Conservation (phyloP, 2,888 invertebrate genomes). For the Gnatocerus cornutus region DNA sequence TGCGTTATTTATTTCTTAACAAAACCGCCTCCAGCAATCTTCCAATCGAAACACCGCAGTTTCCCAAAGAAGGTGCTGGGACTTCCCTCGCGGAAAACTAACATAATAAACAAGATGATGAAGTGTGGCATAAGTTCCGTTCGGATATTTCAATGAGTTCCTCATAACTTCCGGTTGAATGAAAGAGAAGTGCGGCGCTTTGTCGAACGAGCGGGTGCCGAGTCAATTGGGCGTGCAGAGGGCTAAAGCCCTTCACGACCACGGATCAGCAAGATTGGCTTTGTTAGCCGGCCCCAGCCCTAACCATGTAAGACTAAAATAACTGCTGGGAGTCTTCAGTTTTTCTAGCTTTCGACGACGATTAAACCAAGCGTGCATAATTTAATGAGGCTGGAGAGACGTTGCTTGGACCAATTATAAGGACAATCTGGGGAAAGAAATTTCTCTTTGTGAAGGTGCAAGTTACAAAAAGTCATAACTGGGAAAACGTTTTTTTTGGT, state of each 20-base stretch:
- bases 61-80: constrained; percentile 4
- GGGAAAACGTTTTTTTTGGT: too few species aligned
- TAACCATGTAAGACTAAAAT: constrained; percentile 62
- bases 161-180: constrained; percentile 70
- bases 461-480: too few species aligned
- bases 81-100: constrained; percentile 59
- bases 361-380: constrained; percentile 54
- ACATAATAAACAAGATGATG: constrained; percentile 62
- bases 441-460: too few species aligned
- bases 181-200: constrained; percentile 64
- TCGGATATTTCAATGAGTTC: constrained; percentile 70
- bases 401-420: constrained; percentile 4
- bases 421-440: background rate
- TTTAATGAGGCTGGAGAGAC: constrained; percentile 56
- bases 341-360: constrained; percentile 42
- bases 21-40: background rate
- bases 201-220: constrained; percentile 64
- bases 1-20: too few species aligned
- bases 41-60: background rate
- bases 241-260: constrained; percentile 59
- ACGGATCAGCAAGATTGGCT: constrained; percentile 66
- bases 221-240: constrained; percentile 67
- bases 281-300: constrained; percentile 64
- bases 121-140: constrained; percentile 66
- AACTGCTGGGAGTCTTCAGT: constrained; percentile 57